phyloP scores from a whole-genome alignment of 2,797 vertebrate species.

The Tangara arthus region DNA sequence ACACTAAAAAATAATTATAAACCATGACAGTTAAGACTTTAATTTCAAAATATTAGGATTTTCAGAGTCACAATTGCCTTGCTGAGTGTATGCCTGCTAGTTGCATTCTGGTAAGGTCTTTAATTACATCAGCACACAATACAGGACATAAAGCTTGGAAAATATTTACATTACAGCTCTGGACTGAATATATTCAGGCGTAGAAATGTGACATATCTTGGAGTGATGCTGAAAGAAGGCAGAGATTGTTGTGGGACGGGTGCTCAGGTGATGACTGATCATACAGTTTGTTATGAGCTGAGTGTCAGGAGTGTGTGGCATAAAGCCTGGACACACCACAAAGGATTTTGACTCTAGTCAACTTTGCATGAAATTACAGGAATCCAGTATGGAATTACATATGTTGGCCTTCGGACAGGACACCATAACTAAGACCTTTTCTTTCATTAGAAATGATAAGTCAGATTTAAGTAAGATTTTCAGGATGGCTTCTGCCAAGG shows the following conservation, averaged over 20 bases:
- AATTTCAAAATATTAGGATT: neutral
- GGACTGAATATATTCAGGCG: neutral
- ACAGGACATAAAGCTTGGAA: neutral
- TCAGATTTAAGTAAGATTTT: neutral
- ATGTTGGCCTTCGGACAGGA: neutral
- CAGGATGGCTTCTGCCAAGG: neutral
- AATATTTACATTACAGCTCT: slow-evolving; percentile 27
- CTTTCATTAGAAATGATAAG: neutral
- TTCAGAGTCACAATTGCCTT: neutral
- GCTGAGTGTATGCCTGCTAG: neutral
- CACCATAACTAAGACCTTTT: neutral
- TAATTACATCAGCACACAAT: neutral
- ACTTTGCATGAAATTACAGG: neutral
- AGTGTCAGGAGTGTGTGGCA: neutral
- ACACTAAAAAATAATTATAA: neutral
- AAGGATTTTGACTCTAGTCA: neutral
- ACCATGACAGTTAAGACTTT: neutral
- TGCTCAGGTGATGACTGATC: neutral
- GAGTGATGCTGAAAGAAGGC: slow-evolving; percentile 15
- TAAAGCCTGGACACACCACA: neutral
- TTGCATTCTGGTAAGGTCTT: neutral
- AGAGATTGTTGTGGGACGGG: neutral
- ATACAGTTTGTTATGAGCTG: neutral
- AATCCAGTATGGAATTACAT: neutral
- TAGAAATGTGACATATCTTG: neutral